Evolutionary conservation across 2,797 vertebrate genomes (phyloP).

Genomic region (Holocentrus rufus): DNA sequence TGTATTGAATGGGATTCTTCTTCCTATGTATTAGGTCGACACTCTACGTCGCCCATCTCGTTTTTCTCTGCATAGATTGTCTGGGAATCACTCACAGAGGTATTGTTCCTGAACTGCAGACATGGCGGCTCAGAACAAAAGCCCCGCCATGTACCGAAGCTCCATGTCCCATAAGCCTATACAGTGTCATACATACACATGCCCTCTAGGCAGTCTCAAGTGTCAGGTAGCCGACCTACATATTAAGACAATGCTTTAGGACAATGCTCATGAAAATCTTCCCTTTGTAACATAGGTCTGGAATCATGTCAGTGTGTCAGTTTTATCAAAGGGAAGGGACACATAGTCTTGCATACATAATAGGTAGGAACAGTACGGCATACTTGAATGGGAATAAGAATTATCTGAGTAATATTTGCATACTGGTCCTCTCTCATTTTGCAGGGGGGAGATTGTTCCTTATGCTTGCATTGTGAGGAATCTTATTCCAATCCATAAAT

Average conservation of each 20-base stretch:
- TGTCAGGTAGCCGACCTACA: conserved; percentile 56
- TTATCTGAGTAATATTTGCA: conserved; percentile 7
- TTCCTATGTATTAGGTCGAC: conserved; percentile 23
- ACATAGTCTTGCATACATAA: background rate
- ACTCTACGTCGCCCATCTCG: background rate
- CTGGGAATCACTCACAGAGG: conserved; percentile 35
- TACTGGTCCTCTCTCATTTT: background rate
- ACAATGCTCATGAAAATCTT: conserved; percentile 24
- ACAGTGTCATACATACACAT: conserved; percentile 40
- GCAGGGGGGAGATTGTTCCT: background rate
- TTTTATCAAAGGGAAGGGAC: background rate
- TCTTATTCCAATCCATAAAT: conserved; percentile 7
- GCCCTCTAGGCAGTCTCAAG: conserved; percentile 21
- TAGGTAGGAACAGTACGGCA: background rate
- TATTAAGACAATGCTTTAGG: conserved; percentile 33
- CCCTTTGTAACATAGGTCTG: conserved; percentile 12
- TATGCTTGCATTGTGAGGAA: background rate
- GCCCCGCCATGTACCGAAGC: background rate
- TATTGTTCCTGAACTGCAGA: conserved; percentile 43
- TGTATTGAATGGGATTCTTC: conserved; percentile 9
- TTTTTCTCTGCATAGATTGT: conserved; percentile 17
- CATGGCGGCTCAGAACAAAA: conserved; percentile 32
- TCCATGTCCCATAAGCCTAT: conserved; percentile 31
- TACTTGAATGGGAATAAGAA: background rate
- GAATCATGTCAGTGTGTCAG: conserved; percentile 44